These are phyloP conservation scores for Zoanthus sociatus DNA, from an alignment of 92 coral and sea anemone genomes.

Conservation along the genomic window DNA sequence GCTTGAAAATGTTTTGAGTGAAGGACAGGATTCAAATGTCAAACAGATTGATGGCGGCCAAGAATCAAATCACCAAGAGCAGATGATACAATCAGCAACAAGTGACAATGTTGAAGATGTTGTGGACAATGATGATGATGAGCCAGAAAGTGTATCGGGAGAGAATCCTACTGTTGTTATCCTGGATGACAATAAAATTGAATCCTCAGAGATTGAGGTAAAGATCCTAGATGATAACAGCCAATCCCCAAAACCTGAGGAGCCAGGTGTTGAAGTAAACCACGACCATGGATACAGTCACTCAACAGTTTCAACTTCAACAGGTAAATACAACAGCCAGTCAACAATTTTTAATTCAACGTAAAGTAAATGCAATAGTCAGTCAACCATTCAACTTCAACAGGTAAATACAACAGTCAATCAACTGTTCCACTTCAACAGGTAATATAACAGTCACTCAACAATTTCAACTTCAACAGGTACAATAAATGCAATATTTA, in stretches of 20 bases:
- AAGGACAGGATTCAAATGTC: not conserved
- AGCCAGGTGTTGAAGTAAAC: slow-evolving; percentile 32
- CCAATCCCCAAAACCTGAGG: not conserved
- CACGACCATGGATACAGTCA: slow-evolving; percentile 58
- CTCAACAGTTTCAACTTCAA: slow-evolving; percentile 2
- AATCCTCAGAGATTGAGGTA: slow-evolving; percentile 57
- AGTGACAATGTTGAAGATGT: not conserved
- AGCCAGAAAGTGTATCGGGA: not conserved
- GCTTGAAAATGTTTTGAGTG: not conserved
- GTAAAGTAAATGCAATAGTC: no score
- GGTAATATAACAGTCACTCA: slow-evolving; percentile 10
- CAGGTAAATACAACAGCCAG: not conserved
- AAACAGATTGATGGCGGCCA: not conserved
- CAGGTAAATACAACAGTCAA: no score
- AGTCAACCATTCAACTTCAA: no score
- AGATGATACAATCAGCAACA: not conserved
- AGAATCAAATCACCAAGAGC: not conserved
- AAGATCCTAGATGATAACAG: slow-evolving; percentile 48
- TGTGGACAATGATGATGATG: not conserved
- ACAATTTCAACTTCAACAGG: slow-evolving; percentile 19
- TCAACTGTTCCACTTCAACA: no score
- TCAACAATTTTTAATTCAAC: not conserved
- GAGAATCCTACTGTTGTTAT: slow-evolving; percentile 13
- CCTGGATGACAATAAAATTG: slow-evolving; percentile 11
- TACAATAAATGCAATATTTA: not conserved